A percentile compares a stretch with the other conserved stretches of the same genome.
These are phyloP conservation scores for Brachypalpus laphriformis DNA, from an alignment of 2,888 invertebrate species.

Conservation along the genomic window DNA sequence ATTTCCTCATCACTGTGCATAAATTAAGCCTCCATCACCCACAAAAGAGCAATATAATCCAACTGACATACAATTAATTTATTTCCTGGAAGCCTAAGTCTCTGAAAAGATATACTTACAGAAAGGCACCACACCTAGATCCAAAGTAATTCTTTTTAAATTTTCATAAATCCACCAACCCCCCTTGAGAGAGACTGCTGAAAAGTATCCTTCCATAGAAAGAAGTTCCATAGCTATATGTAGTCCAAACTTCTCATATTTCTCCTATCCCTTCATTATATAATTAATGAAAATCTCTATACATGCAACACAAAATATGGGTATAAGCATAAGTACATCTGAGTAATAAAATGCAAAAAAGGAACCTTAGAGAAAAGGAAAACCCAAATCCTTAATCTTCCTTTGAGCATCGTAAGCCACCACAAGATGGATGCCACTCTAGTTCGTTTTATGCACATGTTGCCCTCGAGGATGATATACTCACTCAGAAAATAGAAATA, in stretches of 20 bases:
- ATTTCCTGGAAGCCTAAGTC: neutral
- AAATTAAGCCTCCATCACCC: neutral
- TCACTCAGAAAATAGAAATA: neutral
- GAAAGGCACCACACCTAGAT: neutral
- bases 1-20: neutral
- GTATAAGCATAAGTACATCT: neutral
- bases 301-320: neutral
- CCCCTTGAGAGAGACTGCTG: neutral
- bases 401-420: conserved; percentile 45
- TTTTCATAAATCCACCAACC: neutral
- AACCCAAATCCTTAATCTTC: conserved; percentile 31
- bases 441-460: conserved; percentile 60
- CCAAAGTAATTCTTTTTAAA: neutral
- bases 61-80: conserved; percentile 47
- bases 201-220: neutral
- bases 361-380: conserved; percentile 20
- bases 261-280: conserved; percentile 41
- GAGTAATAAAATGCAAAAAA: neutral
- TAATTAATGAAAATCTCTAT: conserved; percentile 41
- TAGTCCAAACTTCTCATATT: conserved; percentile 35
- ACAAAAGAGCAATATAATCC: conserved; percentile 33
- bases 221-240: neutral
- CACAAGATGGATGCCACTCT: conserved; percentile 54
- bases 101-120: neutral
- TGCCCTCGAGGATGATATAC: conserved; percentile 30